Conservation (phyloP, 2,113 vertebrate species). For the Anas platyrhynchos region DNA sequence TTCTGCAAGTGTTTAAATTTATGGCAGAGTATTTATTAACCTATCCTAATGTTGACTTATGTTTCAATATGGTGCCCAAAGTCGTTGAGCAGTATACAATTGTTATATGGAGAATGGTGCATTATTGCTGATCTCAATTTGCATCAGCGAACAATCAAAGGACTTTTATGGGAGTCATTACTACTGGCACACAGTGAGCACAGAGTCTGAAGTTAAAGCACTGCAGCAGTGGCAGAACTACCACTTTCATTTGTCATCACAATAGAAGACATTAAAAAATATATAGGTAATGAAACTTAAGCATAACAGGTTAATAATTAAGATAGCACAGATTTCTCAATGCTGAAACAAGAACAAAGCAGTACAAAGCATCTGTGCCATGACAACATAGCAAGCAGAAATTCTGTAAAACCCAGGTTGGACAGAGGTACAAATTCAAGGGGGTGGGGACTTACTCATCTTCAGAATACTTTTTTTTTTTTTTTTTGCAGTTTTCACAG, state of each 20-base stretch:
- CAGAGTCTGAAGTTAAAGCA: neutral
- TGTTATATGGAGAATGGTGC: neutral
- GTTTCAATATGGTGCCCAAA: constrained; percentile 12
- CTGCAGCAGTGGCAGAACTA: constrained; percentile 2
- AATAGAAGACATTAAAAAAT: constrained; percentile 33
- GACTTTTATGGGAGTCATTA: constrained; percentile 1
- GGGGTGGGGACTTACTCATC: neutral
- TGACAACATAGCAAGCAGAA: neutral
- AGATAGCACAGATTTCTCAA: constrained; percentile 24
- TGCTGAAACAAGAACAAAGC: neutral
- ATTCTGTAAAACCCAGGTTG: neutral
- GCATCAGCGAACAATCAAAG: constrained; percentile 29
- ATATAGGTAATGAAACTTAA: constrained; percentile 22
- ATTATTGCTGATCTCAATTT: constrained; percentile 14
- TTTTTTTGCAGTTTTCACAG: neutral
- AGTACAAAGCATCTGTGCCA: neutral
- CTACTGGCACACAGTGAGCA: neutral
- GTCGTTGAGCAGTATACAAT: neutral
- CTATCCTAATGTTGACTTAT: neutral
- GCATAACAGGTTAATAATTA: constrained; percentile 55
- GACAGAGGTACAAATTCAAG: neutral
- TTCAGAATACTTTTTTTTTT: neutral
- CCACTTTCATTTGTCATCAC: constrained; percentile 39
- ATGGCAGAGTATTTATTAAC: neutral
- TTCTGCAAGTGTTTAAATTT: neutral